A percentile compares a stretch with the other conserved stretches of the same genome.
Evolutionary conservation across 2,113 vertebrate genomes (phyloP).

Genomic region (Psilopsiagon aurifrons): DNA sequence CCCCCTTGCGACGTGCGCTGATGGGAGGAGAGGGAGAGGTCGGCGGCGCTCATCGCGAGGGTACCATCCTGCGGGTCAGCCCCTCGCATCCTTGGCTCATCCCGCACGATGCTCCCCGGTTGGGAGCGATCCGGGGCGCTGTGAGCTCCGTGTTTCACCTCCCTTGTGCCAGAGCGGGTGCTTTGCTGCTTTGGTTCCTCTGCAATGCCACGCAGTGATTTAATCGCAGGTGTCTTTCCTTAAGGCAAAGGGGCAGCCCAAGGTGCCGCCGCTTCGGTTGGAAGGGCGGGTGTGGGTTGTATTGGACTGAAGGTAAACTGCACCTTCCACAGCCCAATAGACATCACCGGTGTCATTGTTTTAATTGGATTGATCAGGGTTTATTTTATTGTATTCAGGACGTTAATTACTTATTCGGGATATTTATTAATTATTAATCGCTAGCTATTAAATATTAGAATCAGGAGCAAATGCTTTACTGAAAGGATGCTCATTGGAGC

Average conservation of each 20-base stretch:
- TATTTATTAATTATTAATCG: background rate
- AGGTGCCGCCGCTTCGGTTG: rapidly evolving
- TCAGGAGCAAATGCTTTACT: background rate
- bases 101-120: rapidly evolving
- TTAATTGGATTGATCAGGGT: background rate
- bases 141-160: too few relatives aligned
- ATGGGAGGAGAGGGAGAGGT: background rate
- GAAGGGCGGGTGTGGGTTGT: background rate
- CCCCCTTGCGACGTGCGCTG: rapidly evolving
- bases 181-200: background rate
- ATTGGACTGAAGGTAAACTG: background rate
- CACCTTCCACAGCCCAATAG: rapidly evolving
- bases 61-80: background rate
- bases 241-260: background rate
- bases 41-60: background rate
- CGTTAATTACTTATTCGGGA: too few relatives aligned
- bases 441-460: background rate
- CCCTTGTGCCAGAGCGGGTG: background rate
- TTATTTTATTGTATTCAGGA: background rate
- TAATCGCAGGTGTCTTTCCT: background rate
- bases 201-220: background rate
- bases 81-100: rapidly evolving
- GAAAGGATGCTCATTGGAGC: background rate
- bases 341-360: rapidly evolving
- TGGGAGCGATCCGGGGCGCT: rapidly evolving